These are phyloP conservation scores for Parnassius mnemosyne DNA, from an alignment of 2,888 invertebrate species.

Conservation along the genomic window DNA sequence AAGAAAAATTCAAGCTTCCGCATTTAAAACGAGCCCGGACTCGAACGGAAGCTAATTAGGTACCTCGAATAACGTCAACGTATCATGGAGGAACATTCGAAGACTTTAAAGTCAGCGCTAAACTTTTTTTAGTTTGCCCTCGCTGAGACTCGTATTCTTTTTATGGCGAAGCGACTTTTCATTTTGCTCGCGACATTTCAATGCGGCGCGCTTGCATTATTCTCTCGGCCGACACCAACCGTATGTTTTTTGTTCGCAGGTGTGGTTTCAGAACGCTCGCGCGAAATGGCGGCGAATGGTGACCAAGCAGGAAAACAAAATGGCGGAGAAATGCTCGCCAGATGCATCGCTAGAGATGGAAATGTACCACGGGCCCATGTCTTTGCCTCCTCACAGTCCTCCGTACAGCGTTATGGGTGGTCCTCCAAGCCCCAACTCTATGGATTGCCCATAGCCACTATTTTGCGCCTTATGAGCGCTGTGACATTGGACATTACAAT, in stretches of 20 bases:
- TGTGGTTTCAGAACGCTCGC: slow-evolving; percentile 97
- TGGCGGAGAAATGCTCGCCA: slow-evolving; percentile 85
- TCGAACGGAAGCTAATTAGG: slow-evolving; percentile 37
- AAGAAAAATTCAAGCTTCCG: slow-evolving; percentile 49
- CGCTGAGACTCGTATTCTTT: slow-evolving; percentile 47
- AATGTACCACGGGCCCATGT: slow-evolving; percentile 83
- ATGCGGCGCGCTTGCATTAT: slow-evolving; percentile 41
- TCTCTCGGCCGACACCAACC: slow-evolving; percentile 45
- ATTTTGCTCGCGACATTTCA: slow-evolving; percentile 48
- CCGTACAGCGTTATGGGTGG: slow-evolving; percentile 85
- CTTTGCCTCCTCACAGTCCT: slow-evolving; percentile 85
- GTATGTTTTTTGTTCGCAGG: slow-evolving; percentile 83
- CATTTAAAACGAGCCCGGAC: slow-evolving; percentile 38
- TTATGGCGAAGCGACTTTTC: slow-evolving; percentile 48
- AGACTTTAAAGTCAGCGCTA: slow-evolving; percentile 33
- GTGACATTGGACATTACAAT: slow-evolving; percentile 39
- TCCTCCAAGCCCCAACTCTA: slow-evolving; percentile 85
- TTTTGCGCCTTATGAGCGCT: slow-evolving; percentile 71
- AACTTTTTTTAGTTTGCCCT: slow-evolving; percentile 37
- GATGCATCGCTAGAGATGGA: slow-evolving; percentile 83
- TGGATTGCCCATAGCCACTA: slow-evolving; percentile 86
- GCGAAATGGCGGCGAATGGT: slow-evolving; percentile 96
- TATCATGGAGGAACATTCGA: slow-evolving; percentile 38
- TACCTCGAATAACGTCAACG: slow-evolving; percentile 35
- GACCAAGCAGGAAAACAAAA: slow-evolving; percentile 88